Percentiles rank a stretch among this genome's conserved stretches.
Evolutionary conservation across 1,140 invertebrate species (phyloP).

Genomic region (Adelges cooleyi): DNA sequence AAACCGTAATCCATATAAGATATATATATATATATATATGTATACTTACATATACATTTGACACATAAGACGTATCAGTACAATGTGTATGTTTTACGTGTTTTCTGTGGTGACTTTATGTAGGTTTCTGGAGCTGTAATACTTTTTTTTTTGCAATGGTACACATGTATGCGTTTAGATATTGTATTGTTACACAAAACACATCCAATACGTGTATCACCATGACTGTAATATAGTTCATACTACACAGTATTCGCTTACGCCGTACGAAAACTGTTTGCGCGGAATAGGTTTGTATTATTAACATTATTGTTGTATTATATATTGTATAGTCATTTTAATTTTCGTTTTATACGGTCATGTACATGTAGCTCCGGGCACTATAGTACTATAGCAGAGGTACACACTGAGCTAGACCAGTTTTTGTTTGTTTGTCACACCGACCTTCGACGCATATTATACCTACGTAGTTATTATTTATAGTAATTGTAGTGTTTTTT

Average conservation of each 20-base stretch:
- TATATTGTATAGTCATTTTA: neutral
- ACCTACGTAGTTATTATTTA: neutral
- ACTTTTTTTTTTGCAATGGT: neutral
- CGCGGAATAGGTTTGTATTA: too few species aligned
- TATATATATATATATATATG: too few species aligned
- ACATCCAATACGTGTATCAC: neutral
- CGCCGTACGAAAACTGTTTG: too few species aligned
- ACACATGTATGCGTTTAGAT: too few species aligned
- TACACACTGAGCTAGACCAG: neutral
- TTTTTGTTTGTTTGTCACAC: neutral
- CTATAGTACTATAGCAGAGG: neutral
- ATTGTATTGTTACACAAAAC: neutral
- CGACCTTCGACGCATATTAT: neutral
- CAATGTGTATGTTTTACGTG: too few species aligned
- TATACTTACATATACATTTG: too few species aligned
- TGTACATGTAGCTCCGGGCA: constrained; percentile 10
- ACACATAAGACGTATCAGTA: too few species aligned
- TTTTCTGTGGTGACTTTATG: neutral
- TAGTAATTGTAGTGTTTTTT: too few species aligned
- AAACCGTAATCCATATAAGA: too few species aligned
- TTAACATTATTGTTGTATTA: too few species aligned
- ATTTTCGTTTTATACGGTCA: constrained; percentile 7
- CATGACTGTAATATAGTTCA: constrained; percentile 6
- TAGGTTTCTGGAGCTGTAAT: constrained; percentile 25
- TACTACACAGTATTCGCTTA: neutral